phyloP scores from a whole-genome alignment of 2,797 vertebrate genomes.

The Knipowitschia caucasica region DNA sequence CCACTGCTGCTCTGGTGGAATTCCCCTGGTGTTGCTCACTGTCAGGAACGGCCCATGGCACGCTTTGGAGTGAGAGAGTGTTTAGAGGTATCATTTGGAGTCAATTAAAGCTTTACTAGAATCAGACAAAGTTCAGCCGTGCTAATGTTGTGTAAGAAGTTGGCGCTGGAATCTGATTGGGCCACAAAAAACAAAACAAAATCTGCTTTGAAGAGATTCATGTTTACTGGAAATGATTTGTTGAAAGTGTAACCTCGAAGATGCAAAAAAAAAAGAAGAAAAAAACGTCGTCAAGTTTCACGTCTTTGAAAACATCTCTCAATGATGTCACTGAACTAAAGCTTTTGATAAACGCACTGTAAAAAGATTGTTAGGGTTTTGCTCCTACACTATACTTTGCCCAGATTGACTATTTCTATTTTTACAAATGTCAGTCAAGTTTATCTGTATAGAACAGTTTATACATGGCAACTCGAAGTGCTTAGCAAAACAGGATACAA shows the following conservation, averaged over 20 bases:
- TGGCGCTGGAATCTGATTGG: not conserved
- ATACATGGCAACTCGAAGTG: no score
- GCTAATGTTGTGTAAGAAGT: not conserved
- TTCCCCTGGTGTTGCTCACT: slow-evolving; percentile 40
- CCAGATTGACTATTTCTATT: not conserved
- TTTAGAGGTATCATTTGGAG: slow-evolving; percentile 34
- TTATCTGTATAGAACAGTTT: no score
- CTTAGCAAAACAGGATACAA: no score
- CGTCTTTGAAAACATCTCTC: no score
- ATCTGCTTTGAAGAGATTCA: not conserved
- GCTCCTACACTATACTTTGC: no score
- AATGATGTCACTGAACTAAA: not conserved
- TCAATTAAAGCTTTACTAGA: slow-evolving; percentile 14
- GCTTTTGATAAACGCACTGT: no score
- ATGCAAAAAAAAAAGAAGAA: no score
- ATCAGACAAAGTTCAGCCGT: not conserved
- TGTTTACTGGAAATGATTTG: slow-evolving; percentile 3
- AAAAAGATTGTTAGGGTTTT: no score
- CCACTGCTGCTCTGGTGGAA: slow-evolving; percentile 43
- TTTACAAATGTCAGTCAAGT: no score
- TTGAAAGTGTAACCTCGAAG: not conserved
- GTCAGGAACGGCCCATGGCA: slow-evolving; percentile 30
- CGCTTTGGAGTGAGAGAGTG: slow-evolving; percentile 15
- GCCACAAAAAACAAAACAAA: no score
- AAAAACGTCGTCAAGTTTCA: no score